These are phyloP conservation scores for Gobiocypris rarus DNA, from an alignment of 2,113 vertebrate genomes.

Conservation along the genomic window DNA sequence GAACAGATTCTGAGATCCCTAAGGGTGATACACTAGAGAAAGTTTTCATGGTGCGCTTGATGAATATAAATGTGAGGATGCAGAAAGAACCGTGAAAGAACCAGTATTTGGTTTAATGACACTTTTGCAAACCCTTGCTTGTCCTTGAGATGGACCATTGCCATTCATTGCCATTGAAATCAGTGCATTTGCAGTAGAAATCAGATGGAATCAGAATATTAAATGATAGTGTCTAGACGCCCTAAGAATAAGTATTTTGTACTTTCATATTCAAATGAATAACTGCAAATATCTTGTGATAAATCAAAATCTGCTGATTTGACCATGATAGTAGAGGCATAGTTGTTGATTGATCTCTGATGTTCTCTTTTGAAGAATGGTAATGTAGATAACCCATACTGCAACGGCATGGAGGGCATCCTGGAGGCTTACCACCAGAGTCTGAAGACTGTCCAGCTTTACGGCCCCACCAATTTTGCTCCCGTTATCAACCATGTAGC, in stretches of 20 bases:
- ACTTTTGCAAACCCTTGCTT: background rate
- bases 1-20: background rate
- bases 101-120: background rate
- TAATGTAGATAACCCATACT: conserved; percentile 89
- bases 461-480: conserved; percentile 95
- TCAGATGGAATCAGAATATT: too few species aligned
- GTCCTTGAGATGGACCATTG: background rate
- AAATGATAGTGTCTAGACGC: background rate
- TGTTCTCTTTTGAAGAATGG: conserved; percentile 81
- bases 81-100: background rate
- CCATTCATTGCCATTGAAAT: background rate
- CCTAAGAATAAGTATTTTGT: background rate
- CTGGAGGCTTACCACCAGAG: conserved; percentile 93
- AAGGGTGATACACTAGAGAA: background rate
- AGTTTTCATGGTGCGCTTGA: background rate
- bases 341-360: conserved; percentile 44
- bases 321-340: background rate
- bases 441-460: conserved; percentile 94
- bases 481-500: conserved; percentile 93
- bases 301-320: background rate
- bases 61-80: background rate
- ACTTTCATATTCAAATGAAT: background rate
- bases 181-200: background rate
- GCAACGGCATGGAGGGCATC: conserved; percentile 91
- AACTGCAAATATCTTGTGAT: background rate